phyloP scores from a whole-genome alignment of 2,888 invertebrate species.

The Aphidoletes aphidimyza region DNA sequence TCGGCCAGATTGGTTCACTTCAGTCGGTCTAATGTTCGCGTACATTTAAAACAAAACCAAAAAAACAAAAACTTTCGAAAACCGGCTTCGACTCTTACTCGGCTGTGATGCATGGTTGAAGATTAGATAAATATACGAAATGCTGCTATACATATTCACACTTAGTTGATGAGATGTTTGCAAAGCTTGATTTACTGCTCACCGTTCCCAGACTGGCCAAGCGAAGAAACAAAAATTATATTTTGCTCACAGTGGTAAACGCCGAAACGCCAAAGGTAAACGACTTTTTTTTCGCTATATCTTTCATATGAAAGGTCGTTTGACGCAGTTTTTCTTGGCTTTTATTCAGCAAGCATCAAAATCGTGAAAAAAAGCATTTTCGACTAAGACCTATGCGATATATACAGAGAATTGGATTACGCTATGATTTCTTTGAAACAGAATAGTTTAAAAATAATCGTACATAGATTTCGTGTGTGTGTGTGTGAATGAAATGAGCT shows the following conservation, averaged over 20 bases:
- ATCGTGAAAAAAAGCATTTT: neutral
- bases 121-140: slow-evolving; percentile 45
- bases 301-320: neutral
- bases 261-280: slow-evolving; percentile 2
- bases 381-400: too few species aligned
- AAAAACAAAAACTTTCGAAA: slow-evolving; percentile 35
- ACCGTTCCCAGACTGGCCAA: neutral
- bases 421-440: neutral
- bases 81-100: slow-evolving; percentile 49
- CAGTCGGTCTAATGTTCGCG: neutral
- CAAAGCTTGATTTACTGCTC: neutral
- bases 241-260: neutral
- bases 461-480: neutral
- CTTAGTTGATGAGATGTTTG: neutral
- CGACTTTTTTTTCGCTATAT: neutral
- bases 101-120: slow-evolving; percentile 2
- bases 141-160: neutral
- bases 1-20: neutral
- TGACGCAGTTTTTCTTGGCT: neutral
- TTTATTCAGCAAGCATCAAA: too few species aligned
- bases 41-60: neutral
- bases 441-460: neutral
- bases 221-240: neutral
- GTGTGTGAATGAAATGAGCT: neutral
- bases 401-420: neutral